Conservation (phyloP, 2,113 vertebrate species). For the Sapajus apella region DNA sequence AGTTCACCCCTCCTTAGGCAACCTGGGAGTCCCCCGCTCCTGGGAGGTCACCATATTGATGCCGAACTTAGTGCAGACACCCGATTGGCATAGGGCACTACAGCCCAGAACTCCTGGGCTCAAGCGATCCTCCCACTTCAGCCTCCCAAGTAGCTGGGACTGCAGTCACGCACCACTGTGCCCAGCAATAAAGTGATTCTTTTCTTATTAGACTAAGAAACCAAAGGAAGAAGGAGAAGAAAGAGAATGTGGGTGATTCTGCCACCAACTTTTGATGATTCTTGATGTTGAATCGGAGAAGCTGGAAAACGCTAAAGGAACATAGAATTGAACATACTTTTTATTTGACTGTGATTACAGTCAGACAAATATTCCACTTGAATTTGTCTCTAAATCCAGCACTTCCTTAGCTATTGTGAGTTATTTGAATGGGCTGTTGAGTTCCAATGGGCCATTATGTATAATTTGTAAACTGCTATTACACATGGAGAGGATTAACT, state of each 20-base stretch:
- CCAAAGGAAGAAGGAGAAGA: neutral
- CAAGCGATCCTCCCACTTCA: too few relatives aligned
- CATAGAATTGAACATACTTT: neutral
- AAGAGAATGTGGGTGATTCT: neutral
- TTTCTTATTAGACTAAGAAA: neutral
- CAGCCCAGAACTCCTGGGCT: too few relatives aligned
- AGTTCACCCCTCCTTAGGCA: too few relatives aligned
- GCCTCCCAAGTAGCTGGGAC: too few relatives aligned
- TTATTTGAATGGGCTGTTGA: slow-evolving; percentile 32
- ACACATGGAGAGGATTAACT: neutral
- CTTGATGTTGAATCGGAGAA: neutral
- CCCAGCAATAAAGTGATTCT: neutral
- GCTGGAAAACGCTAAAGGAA: neutral
- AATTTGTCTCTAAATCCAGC: neutral
- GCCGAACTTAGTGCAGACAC: too few relatives aligned
- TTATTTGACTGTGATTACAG: neutral
- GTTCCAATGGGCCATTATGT: slow-evolving; percentile 2
- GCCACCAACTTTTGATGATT: neutral
- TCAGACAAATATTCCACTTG: neutral
- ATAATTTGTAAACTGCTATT: slow-evolving; percentile 7
- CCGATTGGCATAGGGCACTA: too few relatives aligned
- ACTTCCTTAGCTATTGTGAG: neutral
- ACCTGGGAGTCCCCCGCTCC: too few relatives aligned
- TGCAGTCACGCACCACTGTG: too few relatives aligned
- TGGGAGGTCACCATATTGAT: too few relatives aligned